These are phyloP conservation scores for Allacma fusca DNA, from an alignment of 2,888 invertebrate genomes.

Conservation along the genomic window DNA sequence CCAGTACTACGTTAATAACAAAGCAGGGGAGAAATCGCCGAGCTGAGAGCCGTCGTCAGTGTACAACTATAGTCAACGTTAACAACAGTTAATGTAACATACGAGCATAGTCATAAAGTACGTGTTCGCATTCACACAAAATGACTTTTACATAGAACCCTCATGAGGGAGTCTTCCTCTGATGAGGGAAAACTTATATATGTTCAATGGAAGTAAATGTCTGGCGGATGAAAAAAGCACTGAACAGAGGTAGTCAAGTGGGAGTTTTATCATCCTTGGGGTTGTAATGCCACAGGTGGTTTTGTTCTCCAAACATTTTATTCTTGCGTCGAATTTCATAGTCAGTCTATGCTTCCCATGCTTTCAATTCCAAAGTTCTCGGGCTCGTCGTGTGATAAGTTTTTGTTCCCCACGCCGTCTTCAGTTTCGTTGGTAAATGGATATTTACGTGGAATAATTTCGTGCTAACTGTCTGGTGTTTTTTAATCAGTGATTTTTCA, in stretches of 20 bases:
- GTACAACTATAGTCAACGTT: not conserved
- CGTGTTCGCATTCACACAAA: not conserved
- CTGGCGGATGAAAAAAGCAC: not conserved
- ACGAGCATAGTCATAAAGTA: not conserved
- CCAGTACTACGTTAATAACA: no score
- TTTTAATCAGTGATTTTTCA: no score
- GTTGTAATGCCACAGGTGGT: slow-evolving; percentile 59
- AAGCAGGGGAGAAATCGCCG: no score
- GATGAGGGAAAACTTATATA: not conserved
- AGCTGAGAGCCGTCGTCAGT: no score
- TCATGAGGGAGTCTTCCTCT: not conserved
- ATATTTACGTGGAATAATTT: not conserved
- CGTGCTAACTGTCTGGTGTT: no score
- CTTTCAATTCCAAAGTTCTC: slow-evolving; percentile 26
- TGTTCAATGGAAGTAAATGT: not conserved
- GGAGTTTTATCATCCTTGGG: slow-evolving; percentile 47
- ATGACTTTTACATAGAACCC: not conserved
- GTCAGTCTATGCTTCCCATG: slow-evolving; percentile 32
- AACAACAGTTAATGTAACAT: not conserved
- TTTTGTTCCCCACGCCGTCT: not conserved
- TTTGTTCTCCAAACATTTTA: slow-evolving; percentile 50
- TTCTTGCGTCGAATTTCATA: slow-evolving; percentile 48
- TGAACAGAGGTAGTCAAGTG: slow-evolving; percentile 31
- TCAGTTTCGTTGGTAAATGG: not conserved
- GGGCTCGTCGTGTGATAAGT: not conserved